Conservation (phyloP, 2,888 invertebrate species). For the Apamea crenata region DNA sequence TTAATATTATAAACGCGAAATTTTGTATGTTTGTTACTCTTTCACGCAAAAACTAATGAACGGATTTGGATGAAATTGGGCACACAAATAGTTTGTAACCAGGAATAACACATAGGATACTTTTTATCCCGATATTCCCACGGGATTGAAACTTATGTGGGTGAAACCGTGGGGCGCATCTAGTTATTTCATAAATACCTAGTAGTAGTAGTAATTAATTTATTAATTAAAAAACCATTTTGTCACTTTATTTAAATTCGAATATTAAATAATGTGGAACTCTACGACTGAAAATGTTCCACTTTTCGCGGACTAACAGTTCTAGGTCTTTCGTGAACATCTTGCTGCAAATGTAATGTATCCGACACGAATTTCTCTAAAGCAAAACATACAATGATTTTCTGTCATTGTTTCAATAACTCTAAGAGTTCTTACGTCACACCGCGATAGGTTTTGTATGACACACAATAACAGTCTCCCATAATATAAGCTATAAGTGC, state of each 20-base stretch:
- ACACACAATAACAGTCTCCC: constrained; percentile 44
- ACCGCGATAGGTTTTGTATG: constrained; percentile 41
- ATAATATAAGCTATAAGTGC: constrained; percentile 38
- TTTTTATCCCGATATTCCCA: too few relatives aligned
- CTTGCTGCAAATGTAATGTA: constrained; percentile 16
- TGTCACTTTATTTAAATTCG: neutral
- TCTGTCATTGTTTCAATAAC: constrained; percentile 20
- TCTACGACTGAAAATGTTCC: constrained; percentile 31
- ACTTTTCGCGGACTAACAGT: constrained; percentile 46
- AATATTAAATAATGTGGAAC: neutral
- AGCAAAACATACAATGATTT: constrained; percentile 39
- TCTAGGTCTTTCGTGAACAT: constrained; percentile 21
- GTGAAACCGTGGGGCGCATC: too few relatives aligned
- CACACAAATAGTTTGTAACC: too few relatives aligned
- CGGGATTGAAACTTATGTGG: too few relatives aligned
- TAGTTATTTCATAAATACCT: neutral
- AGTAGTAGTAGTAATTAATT: neutral
- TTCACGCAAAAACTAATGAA: too few relatives aligned
- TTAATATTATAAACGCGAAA: too few relatives aligned
- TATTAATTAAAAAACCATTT: neutral
- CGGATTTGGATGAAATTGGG: too few relatives aligned
- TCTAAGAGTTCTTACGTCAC: constrained; percentile 14
- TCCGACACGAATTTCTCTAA: constrained; percentile 22
- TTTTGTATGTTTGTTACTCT: too few relatives aligned
- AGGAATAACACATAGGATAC: too few relatives aligned